Evolutionary conservation across 2,113 vertebrate species (phyloP).

Genomic region (Phylloscopus trochiloides): DNA sequence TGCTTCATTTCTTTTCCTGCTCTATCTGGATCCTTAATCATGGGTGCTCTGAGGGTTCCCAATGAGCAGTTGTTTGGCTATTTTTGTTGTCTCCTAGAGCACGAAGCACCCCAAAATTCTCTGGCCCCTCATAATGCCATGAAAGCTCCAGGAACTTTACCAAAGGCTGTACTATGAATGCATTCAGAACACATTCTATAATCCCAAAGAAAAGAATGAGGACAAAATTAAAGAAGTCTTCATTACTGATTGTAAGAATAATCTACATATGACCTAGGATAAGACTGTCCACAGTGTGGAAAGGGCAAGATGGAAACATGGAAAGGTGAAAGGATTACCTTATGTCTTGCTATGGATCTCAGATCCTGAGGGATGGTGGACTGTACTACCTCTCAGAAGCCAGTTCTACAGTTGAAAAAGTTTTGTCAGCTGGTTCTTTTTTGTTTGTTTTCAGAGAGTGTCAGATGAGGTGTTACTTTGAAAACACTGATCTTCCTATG

Average conservation of each 20-base stretch:
- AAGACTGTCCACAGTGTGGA: neutral
- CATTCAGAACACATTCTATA: neutral
- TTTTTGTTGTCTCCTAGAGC: neutral
- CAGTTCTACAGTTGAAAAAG: neutral
- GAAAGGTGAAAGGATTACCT: neutral
- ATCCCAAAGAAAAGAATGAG: neutral
- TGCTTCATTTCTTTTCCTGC: neutral
- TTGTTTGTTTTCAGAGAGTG: neutral
- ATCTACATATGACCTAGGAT: neutral
- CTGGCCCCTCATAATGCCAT: neutral
- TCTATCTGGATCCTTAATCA: neutral
- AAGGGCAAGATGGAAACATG: neutral
- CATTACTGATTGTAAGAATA: neutral
- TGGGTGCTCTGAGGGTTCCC: accelerated
- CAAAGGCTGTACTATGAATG: neutral
- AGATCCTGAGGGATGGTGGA: neutral
- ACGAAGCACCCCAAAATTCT: neutral
- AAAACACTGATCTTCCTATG: neutral
- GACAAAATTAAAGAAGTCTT: neutral
- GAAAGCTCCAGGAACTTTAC: neutral
- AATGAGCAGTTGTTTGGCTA: neutral
- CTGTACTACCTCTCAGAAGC: neutral
- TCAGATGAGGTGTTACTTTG: neutral
- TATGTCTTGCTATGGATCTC: neutral
- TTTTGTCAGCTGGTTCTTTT: neutral